Percentiles rank a stretch among this genome's conserved stretches.
These are phyloP conservation scores for Ammodytes dubius DNA, from an alignment of 2,113 vertebrate genomes.

Conservation along the genomic window DNA sequence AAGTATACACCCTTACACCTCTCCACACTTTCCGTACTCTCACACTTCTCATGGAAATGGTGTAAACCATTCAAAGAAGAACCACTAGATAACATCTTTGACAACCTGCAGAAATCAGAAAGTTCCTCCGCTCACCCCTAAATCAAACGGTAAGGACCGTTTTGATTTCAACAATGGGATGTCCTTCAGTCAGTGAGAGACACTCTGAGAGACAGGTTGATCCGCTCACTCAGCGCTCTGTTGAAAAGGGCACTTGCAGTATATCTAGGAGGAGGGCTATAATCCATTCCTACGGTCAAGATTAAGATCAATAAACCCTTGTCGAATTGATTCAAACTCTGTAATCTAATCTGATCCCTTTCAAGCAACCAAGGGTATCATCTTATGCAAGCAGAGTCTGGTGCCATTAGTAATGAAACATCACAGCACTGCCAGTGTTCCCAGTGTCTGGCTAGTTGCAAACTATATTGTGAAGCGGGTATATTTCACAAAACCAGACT, in stretches of 20 bases:
- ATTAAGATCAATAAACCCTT: conserved; percentile 25
- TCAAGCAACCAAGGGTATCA: neutral
- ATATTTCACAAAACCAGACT: neutral
- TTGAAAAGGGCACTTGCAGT: neutral
- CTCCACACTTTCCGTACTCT: neutral
- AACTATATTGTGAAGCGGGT: neutral
- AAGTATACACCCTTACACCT: neutral
- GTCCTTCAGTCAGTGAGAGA: neutral
- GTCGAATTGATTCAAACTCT: conserved; percentile 1
- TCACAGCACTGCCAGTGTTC: neutral
- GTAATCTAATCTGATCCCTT: conserved; percentile 25
- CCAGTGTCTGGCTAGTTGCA: neutral
- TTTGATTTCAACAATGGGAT: neutral
- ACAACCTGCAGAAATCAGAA: neutral
- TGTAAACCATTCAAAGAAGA: too few relatives aligned
- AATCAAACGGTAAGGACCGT: neutral
- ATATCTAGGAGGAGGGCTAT: conserved; percentile 2
- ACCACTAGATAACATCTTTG: neutral
- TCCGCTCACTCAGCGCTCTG: neutral
- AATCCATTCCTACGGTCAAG: conserved; percentile 9
- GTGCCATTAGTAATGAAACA: neutral
- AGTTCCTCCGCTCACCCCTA: neutral
- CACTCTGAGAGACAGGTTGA: neutral
- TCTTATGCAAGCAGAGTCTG: conserved; percentile 7
- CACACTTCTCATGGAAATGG: neutral